Evolutionary conservation across 2,113 vertebrate species (phyloP).

Genomic region (Ophthalmotilapia sp.): DNA sequence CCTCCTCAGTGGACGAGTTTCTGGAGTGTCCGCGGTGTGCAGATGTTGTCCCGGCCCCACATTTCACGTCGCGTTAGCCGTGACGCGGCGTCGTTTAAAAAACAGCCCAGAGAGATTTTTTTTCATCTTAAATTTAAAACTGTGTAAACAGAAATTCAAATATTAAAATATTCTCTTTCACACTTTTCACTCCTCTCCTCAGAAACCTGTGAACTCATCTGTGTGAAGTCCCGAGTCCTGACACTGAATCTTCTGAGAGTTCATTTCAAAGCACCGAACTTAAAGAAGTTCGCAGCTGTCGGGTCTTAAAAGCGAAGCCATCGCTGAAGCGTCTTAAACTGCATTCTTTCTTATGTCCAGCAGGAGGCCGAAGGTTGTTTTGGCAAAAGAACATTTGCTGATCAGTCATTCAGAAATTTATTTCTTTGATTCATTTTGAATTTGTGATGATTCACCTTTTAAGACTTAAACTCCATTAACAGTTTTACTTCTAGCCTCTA

Average conservation of each 20-base stretch:
- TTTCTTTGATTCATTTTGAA: neutral
- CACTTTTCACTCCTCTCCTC: neutral
- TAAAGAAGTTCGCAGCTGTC: neutral
- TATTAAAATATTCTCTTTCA: neutral
- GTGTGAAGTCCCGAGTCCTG: neutral
- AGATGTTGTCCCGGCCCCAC: neutral
- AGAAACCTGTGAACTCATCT: neutral
- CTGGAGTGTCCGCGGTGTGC: neutral
- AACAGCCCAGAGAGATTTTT: neutral
- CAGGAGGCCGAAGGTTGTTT: neutral
- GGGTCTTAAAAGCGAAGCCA: neutral
- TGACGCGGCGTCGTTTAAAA: neutral
- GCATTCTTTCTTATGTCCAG: neutral
- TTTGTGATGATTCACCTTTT: neutral
- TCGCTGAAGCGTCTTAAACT: neutral
- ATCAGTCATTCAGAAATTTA: rapidly evolving
- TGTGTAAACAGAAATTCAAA: neutral
- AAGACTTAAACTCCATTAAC: neutral
- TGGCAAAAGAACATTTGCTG: neutral
- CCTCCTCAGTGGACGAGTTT: neutral
- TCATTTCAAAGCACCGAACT: neutral
- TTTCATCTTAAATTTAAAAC: neutral
- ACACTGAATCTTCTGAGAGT: neutral
- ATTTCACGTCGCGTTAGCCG: neutral
- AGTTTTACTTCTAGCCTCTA: neutral